Evolutionary conservation across 1,140 invertebrate species (phyloP), one percentile per base, ranked within the genome.

Genomic region (Saccostrea echinata): DNA sequence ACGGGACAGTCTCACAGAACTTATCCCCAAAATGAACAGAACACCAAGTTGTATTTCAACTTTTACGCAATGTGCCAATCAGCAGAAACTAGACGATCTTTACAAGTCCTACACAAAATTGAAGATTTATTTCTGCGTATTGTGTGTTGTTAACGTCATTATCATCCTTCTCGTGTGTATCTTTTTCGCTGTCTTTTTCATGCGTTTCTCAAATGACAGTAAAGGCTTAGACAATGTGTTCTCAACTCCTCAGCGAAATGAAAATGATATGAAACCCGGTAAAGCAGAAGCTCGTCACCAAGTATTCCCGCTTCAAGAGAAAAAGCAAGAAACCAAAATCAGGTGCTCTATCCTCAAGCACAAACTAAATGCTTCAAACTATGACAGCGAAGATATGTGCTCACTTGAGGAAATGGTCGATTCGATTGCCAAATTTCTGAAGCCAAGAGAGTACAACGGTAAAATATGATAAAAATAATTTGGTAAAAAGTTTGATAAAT

Each of bases 151-250:
- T 9, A 84, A 84, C 55, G 24, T 84, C 27, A 57, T 84, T 1
- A 61, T 84, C 83, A 84, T 84, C 18, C n/a, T 84, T 2, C 53
- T 84, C 9, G 83, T 84, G 11, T 84, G 83, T 33, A 43, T 55
- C 52, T 84, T 84, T 21, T 84, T 84, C 55, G 83, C 83, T 27
- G 83, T 84, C 21, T 84, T 84, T 33, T 84, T 84, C 55, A 27
- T 84, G 11, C 51, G 83, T 8, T 83, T 83, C n/a, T 83, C 81
- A 24, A 18, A 83, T 52, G 30, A 83, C 68, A 27, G 27, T 76
- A 76, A 27, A 16, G 13, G 2, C 30, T 30, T 76, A 27, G 27
- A 76, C 68, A 76, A 30, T 30, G 24, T 30, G 27, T 33, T 27
- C 13, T 33, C 27, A 76, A 76, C 33, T 27, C 30, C 30, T 30